Evolutionary conservation across 2,888 invertebrate genomes (phyloP).

Genomic region (Exephanes ischioxanthus): DNA sequence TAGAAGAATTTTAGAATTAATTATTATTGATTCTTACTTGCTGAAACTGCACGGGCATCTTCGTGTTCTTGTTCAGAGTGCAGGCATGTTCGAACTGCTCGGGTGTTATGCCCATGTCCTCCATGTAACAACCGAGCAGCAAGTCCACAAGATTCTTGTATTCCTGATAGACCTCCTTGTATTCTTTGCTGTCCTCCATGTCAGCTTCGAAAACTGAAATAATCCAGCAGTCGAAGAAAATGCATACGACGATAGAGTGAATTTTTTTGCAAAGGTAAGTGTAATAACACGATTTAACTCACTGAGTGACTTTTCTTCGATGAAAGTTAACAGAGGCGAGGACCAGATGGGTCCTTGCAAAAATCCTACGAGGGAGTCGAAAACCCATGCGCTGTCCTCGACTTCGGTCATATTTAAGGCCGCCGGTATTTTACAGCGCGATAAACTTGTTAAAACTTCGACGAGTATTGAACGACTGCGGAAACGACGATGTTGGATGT

Average conservation of each 20-base stretch:
- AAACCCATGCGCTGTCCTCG: constrained; percentile 94
- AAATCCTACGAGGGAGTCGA: constrained; percentile 96
- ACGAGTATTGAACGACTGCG: constrained; percentile 30
- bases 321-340: constrained; percentile 95
- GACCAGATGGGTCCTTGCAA: constrained; percentile 97
- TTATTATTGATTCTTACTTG: constrained; percentile 82
- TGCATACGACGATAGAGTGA: neutral
- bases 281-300: constrained; percentile 71
- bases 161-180: constrained; percentile 92
- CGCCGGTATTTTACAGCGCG: neutral
- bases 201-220: constrained; percentile 94
- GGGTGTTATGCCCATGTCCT: constrained; percentile 95
- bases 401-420: constrained; percentile 74
- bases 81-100: constrained; percentile 95
- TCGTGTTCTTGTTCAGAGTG: constrained; percentile 84
- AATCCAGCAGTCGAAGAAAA: constrained; percentile 23
- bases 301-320: constrained; percentile 97
- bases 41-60: constrained; percentile 86
- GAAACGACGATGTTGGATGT: neutral
- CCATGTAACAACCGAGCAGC: constrained; percentile 96
- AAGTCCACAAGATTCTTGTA: constrained; percentile 96
- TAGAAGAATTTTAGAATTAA: neutral
- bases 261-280: constrained; percentile 20
- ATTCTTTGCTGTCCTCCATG: constrained; percentile 90
- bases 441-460: neutral